Evolutionary conservation across 92 coral and sea anemone genomes (phyloP).

Genomic region (Actinernus sp.): DNA sequence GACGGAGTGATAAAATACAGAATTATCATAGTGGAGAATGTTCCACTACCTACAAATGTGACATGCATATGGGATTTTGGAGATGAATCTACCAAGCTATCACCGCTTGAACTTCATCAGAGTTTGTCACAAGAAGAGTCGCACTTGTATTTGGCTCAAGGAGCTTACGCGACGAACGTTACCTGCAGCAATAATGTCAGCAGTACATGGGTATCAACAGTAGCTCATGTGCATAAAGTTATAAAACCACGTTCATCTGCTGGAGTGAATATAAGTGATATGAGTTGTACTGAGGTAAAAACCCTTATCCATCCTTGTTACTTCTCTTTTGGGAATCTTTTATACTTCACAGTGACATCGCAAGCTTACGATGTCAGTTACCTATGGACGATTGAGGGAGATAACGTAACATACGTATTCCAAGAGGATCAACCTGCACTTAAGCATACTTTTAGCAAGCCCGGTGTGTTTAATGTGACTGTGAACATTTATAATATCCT

Average conservation of each 20-base stretch:
- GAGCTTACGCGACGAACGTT: conserved; percentile 22
- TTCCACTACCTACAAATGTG: conserved; percentile 52
- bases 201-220: conserved; percentile 1
- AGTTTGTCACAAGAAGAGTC: background rate
- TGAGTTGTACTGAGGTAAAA: background rate
- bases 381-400: conserved; percentile 29
- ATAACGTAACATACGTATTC: conserved; percentile 4
- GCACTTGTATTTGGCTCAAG: conserved; percentile 26
- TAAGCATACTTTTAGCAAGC: conserved; percentile 2
- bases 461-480: conserved; percentile 25
- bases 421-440: conserved; percentile 6
- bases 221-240: background rate
- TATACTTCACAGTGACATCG: conserved; percentile 33
- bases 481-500: conserved; percentile 47
- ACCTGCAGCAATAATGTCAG: conserved; percentile 59
- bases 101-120: background rate
- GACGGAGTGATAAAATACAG: conserved; percentile 2
- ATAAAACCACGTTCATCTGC: background rate
- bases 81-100: conserved; percentile 25
- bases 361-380: conserved; percentile 53
- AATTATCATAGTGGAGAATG: background rate
- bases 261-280: background rate
- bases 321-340: conserved; percentile 3
- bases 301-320: background rate
- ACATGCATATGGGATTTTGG: conserved; percentile 76